Percentiles rank a stretch among this genome's conserved stretches.
phyloP scores from a whole-genome alignment of 2,888 invertebrate species.

The Clostera curtula region DNA sequence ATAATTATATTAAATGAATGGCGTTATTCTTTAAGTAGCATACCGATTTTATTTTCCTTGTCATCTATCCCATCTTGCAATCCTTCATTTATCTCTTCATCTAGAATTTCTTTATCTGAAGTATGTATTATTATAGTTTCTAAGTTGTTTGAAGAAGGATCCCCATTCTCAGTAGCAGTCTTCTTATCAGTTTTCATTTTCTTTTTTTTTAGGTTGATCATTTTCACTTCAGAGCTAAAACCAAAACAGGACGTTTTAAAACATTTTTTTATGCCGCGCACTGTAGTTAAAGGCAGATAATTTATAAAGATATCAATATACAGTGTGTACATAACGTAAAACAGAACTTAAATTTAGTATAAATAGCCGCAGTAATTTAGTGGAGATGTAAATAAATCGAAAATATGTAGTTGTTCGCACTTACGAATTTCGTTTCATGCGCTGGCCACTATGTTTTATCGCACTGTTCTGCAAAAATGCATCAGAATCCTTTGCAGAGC shows the following conservation, averaged over 20 bases:
- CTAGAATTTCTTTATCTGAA: slow-evolving; percentile 1
- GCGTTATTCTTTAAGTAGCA: slow-evolving; percentile 1
- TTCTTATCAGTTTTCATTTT: slow-evolving; percentile 1
- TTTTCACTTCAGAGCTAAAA: slow-evolving; percentile 3
- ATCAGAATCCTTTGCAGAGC: slow-evolving; percentile 1
- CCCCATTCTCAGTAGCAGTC: slow-evolving; percentile 1
- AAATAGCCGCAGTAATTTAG: neutral
- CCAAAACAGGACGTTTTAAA: slow-evolving; percentile 4
- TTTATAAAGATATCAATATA: neutral
- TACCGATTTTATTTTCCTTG: slow-evolving; percentile 3
- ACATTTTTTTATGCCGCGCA: neutral
- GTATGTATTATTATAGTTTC: no score
- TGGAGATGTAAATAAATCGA: neutral
- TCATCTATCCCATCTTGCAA: slow-evolving; percentile 2
- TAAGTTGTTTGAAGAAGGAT: slow-evolving; percentile 3
- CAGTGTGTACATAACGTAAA: neutral
- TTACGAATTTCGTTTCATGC: slow-evolving; percentile 5
- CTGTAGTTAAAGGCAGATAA: neutral
- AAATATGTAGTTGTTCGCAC: slow-evolving; percentile 6
- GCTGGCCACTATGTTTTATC: slow-evolving; percentile 7
- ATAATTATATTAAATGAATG: slow-evolving; percentile 2
- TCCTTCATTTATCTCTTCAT: slow-evolving; percentile 1
- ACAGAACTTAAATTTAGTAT: neutral
- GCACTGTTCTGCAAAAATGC: slow-evolving; percentile 4
- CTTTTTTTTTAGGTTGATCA: neutral